These are phyloP conservation scores for Aphidius ervi DNA, from an alignment of 1,140 invertebrate species.

Conservation along the genomic window DNA sequence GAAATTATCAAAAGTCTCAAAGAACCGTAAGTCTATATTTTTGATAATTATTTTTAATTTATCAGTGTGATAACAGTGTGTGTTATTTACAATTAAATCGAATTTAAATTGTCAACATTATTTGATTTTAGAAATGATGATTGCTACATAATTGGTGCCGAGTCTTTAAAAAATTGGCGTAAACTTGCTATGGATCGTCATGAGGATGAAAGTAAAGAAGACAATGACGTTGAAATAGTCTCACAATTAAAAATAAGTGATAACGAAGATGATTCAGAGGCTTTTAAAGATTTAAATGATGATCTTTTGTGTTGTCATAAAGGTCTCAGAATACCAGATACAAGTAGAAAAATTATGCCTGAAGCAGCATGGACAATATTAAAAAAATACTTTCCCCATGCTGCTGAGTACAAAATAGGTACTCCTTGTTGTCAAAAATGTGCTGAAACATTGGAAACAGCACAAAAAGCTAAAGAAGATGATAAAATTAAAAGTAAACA, in stretches of 20 bases:
- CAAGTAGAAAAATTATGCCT: conserved; percentile 50
- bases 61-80: no score
- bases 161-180: conserved; percentile 45
- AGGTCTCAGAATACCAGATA: conserved; percentile 41
- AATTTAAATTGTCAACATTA: no score
- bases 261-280: conserved; percentile 41
- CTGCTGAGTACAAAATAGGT: conserved; percentile 46
- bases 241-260: conserved; percentile 19
- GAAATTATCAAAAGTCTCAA: conserved; percentile 41
- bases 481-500: conserved; percentile 46
- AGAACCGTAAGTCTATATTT: conserved; percentile 36
- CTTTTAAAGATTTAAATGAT: conserved; percentile 55
- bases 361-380: conserved; percentile 54
- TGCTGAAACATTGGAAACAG: conserved; percentile 40
- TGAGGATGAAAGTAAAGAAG: conserved; percentile 29
- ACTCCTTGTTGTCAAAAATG: conserved; percentile 50
- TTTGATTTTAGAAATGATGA: conserved; percentile 29
- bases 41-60: background rate
- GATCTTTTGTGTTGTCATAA: conserved; percentile 58
- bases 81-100: no score
- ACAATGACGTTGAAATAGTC: conserved; percentile 17
- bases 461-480: conserved; percentile 42
- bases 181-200: conserved; percentile 42
- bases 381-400: conserved; percentile 56
- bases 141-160: conserved; percentile 44